Conservation (phyloP, 1,140 invertebrate genomes). For the Temnothorax curvispinosus region DNA sequence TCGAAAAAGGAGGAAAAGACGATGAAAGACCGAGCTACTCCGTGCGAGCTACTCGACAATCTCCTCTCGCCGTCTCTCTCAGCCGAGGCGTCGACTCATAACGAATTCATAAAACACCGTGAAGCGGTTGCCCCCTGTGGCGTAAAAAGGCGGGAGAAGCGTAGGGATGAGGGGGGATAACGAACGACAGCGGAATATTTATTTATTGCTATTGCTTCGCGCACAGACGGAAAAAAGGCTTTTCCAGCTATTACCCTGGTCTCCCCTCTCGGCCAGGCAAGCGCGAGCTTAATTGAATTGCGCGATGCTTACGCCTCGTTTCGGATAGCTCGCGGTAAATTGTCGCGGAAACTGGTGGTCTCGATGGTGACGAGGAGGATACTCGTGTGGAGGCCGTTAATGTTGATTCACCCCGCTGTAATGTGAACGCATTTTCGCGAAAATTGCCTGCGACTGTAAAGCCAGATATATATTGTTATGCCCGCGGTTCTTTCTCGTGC, state of each 20-base stretch:
- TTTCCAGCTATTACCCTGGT: slow-evolving; percentile 23
- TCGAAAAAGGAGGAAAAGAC: background rate
- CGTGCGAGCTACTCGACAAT: background rate
- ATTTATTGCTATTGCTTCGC: slow-evolving; percentile 61
- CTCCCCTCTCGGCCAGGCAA: background rate
- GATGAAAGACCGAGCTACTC: background rate
- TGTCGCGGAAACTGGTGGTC: slow-evolving; percentile 62
- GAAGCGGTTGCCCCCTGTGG: slow-evolving; percentile 11
- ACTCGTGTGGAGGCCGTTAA: background rate
- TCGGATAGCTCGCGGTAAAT: slow-evolving; percentile 66
- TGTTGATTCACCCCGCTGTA: slow-evolving; percentile 5
- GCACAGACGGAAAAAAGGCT: background rate
- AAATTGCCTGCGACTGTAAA: slow-evolving; percentile 13
- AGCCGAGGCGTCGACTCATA: slow-evolving; percentile 71
- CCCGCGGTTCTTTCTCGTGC: background rate
- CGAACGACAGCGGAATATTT: slow-evolving; percentile 64
- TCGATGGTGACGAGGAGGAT: slow-evolving; percentile 62
- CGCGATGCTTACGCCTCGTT: slow-evolving; percentile 67
- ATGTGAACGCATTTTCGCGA: background rate
- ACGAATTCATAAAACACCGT: slow-evolving; percentile 77
- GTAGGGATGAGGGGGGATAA: background rate
- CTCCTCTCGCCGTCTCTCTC: background rate
- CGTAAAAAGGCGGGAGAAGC: background rate
- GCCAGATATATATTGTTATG: background rate
- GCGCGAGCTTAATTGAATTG: slow-evolving; percentile 71